phyloP scores from a whole-genome alignment of 2,113 vertebrate genomes.

The Gulo gulo region DNA sequence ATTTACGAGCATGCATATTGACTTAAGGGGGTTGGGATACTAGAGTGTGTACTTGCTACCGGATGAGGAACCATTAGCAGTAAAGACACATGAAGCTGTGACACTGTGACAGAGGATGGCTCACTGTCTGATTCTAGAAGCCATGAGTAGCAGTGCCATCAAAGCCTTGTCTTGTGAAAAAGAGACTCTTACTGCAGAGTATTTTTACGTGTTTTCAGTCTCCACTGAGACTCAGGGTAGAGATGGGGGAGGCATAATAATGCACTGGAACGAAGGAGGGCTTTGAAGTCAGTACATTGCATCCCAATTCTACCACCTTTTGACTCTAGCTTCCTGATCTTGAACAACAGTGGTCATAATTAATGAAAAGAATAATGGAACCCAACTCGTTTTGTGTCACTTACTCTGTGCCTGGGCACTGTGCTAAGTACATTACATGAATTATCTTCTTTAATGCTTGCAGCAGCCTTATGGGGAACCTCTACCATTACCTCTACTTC shows the following conservation, averaged over 20 bases:
- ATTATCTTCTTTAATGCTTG: background rate
- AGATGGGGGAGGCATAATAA: background rate
- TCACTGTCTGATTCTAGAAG: background rate
- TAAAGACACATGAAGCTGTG: background rate
- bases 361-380: background rate
- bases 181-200: background rate
- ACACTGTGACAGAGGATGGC: background rate
- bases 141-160: background rate
- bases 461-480: background rate
- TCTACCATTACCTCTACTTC: background rate
- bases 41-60: background rate
- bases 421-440: background rate
- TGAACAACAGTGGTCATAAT: background rate
- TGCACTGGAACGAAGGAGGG: background rate
- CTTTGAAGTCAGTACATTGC: background rate
- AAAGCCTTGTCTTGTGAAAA: background rate
- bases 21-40: constrained; percentile 5
- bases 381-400: background rate
- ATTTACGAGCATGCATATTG: background rate
- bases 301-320: background rate
- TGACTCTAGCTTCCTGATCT: background rate
- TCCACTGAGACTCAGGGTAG: background rate
- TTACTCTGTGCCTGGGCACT: background rate
- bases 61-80: background rate
- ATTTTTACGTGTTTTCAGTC: background rate